Evolutionary conservation across 2,888 invertebrate species (phyloP), one percentile per base, ranked within the genome.

Genomic region (Hoplodrina ambigua): DNA sequence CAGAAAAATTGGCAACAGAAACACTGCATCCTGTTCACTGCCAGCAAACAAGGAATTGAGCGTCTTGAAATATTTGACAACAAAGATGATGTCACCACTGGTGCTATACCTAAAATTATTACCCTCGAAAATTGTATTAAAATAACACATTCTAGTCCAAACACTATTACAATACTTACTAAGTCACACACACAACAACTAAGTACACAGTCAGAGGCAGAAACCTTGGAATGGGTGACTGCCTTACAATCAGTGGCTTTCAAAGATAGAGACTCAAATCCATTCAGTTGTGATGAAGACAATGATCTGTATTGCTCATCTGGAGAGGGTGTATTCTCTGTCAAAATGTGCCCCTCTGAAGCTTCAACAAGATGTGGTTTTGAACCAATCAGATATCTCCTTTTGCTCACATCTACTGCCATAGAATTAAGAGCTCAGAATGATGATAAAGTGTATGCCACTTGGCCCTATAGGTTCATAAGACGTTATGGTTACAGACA

Each of bases 231-330:
- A 86, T 98, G 98, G 98, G 96, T 98, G 19, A 96, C 96, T 75
- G 97, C 98, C 6, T 96, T 98, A 69, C 98, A 98, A 88, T 97
- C 97, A 15, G 98, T 98, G 41, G 98, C 98, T 0, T 98, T 98
- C 88, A 97, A 97, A 86, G 97, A 97, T 73, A 96, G 96, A 85
- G 95, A 96, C 67, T 96, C 97, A 0, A 94, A 91, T 80, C 97
- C 97, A 56, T 94, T 96, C 44, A 94, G 94, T 70, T 97, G 98
- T 87, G 98, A 98, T 93, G 98, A 98, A 94, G 98, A 98, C 86
- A 98, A 98, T 92, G 98, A 98, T 91, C 94, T 98, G n/a, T 98
- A 98, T 89, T 98, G 98, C 89, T 97, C 98, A 53, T 98, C 98
- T 71, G 98, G 97, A 33, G 98, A 98, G 93, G 98, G 98, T 61